Conservation (phyloP, 2,888 invertebrate genomes). For the Tipula confusa region DNA sequence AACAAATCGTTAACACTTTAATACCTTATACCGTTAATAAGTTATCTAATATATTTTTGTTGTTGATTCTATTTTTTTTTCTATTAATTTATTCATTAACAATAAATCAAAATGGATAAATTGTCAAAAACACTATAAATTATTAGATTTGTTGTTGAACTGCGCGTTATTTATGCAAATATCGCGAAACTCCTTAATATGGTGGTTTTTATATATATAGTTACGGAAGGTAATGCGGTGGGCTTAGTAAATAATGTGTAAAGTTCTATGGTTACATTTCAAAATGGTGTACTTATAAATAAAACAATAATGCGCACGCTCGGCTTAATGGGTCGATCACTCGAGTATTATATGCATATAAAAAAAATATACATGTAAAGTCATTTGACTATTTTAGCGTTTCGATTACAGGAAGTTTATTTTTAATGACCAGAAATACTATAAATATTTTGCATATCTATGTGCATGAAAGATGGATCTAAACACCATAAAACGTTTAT, state of each 20-base stretch:
- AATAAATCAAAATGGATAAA: neutral
- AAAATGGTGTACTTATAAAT: neutral
- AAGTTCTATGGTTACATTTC: neutral
- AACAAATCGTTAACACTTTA: neutral
- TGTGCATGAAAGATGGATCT: neutral
- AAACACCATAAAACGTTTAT: neutral
- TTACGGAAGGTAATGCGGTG: neutral
- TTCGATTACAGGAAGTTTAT: neutral
- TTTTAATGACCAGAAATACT: neutral
- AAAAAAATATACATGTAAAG: neutral
- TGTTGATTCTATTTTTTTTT: neutral
- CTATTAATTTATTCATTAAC: neutral
- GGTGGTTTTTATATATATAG: neutral
- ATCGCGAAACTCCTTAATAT: neutral
- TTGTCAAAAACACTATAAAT: slow-evolving; percentile 3
- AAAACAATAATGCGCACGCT: neutral
- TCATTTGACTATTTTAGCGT: neutral
- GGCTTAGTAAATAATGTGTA: neutral
- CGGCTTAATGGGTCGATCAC: neutral
- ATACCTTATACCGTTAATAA: neutral
- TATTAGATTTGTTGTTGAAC: neutral
- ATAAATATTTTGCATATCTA: slow-evolving; percentile 7
- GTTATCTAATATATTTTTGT: neutral
- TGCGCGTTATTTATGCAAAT: neutral
- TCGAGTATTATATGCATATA: neutral